phyloP scores from a whole-genome alignment of 2,888 invertebrate species.

The Hypomecis punctinalis region DNA sequence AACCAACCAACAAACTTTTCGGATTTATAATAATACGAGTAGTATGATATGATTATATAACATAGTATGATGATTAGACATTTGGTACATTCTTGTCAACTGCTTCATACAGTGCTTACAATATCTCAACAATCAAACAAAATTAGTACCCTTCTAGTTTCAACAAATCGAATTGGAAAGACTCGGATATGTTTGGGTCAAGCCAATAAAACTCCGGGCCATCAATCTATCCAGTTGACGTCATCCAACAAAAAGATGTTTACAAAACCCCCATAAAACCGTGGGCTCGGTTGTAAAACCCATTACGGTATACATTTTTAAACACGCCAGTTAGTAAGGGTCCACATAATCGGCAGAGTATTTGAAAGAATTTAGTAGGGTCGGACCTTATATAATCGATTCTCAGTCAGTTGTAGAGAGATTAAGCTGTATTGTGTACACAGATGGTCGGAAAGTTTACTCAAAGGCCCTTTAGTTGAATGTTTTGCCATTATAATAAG shows the following conservation, averaged over 20 bases:
- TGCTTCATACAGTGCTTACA: too few species aligned
- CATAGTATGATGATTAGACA: too few species aligned
- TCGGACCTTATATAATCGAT: conserved; percentile 47
- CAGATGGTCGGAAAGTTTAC: conserved; percentile 38
- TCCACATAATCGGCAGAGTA: conserved; percentile 40
- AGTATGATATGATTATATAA: too few species aligned
- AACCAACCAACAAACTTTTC: too few species aligned
- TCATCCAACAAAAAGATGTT: conserved; percentile 28
- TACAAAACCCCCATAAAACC: conserved; percentile 32
- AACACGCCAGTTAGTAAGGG: conserved; percentile 42
- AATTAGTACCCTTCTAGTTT: not conserved
- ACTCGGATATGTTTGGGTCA: conserved; percentile 13
- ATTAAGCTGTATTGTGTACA: conserved; percentile 40
- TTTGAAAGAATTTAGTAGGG: conserved; percentile 48
- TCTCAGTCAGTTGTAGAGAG: conserved; percentile 46
- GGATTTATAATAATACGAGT: too few species aligned
- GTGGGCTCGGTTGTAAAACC: conserved; percentile 33
- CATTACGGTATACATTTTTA: conserved; percentile 43
- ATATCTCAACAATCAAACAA: too few species aligned
- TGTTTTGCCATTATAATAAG: conserved; percentile 22
- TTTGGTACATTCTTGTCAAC: too few species aligned
- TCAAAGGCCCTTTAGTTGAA: conserved; percentile 29
- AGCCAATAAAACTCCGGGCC: conserved; percentile 22
- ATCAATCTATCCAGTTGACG: conserved; percentile 24
- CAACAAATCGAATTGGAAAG: conserved; percentile 1